Evolutionary conservation across 2,113 vertebrate genomes (phyloP).

Genomic region (Axis porcinus): DNA sequence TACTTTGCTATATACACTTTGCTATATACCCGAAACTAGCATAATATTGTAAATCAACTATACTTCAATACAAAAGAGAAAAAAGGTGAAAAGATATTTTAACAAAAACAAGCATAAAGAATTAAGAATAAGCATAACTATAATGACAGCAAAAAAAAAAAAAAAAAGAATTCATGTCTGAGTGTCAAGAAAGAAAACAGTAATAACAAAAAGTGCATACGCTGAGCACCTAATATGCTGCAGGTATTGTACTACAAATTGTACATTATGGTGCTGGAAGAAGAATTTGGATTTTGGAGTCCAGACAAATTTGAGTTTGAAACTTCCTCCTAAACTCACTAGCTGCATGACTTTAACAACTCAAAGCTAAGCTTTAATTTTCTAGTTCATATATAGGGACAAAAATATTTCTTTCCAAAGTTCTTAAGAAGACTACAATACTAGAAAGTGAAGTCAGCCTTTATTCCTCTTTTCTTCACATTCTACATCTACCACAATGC

Average conservation of each 20-base stretch:
- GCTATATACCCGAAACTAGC: not conserved
- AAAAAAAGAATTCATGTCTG: not conserved
- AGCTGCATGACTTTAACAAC: not conserved
- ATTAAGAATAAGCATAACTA: not conserved
- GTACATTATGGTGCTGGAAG: not conserved
- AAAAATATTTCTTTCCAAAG: conserved; percentile 7
- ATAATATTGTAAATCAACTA: not conserved
- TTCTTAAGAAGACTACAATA: conserved; percentile 9
- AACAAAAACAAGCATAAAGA: not conserved
- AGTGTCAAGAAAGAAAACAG: not conserved
- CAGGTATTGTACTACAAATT: not conserved
- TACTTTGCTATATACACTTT: not conserved
- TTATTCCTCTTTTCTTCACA: not conserved
- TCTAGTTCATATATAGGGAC: not conserved
- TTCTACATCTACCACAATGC: not conserved
- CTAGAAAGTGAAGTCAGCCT: not conserved
- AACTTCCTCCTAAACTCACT: not conserved
- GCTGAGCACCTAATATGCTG: not conserved
- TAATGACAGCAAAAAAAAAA: not conserved
- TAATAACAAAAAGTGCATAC: not conserved
- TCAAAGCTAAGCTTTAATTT: not conserved
- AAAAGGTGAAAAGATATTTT: not conserved
- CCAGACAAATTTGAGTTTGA: not conserved
- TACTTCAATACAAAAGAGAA: not conserved
- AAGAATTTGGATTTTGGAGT: not conserved